Evolutionary conservation across 2,797 vertebrate genomes (phyloP).

Genomic region (Neosilurus hyrtlii): DNA sequence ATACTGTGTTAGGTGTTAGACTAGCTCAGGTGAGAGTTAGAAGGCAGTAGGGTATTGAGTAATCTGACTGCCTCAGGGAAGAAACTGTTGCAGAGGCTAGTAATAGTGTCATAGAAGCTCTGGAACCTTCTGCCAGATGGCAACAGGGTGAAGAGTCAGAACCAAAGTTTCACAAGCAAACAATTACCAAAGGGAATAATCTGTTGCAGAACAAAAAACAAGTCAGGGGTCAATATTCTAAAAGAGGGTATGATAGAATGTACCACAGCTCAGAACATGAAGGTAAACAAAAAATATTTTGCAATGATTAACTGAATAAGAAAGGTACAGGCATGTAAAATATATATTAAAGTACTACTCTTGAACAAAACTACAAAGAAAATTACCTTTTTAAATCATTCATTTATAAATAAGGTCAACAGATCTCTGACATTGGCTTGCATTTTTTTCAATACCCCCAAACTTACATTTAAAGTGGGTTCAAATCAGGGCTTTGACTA

Average conservation of each 20-base stretch:
- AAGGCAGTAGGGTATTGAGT: not conserved
- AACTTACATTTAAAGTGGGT: too few species aligned
- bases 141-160: not conserved
- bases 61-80: conserved; percentile 1
- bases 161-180: not conserved
- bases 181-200: conserved; percentile 8
- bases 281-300: not conserved
- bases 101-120: too few species aligned
- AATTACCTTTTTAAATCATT: not conserved
- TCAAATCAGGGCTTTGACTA: too few species aligned
- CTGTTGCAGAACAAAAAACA: not conserved
- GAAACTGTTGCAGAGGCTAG: not conserved
- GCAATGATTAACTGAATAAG: not conserved
- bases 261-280: not conserved
- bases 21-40: not conserved
- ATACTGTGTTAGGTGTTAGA: not conserved
- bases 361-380: not conserved
- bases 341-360: not conserved
- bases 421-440: too few species aligned
- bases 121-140: not conserved
- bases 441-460: too few species aligned
- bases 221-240: not conserved
- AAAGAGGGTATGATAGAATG: not conserved
- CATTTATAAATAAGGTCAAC: too few species aligned
- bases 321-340: not conserved